A percentile compares a stretch with the other conserved stretches of the same genome.
Evolutionary conservation across 2,113 vertebrate species (phyloP).

Genomic region (Malaclemys terrapin): DNA sequence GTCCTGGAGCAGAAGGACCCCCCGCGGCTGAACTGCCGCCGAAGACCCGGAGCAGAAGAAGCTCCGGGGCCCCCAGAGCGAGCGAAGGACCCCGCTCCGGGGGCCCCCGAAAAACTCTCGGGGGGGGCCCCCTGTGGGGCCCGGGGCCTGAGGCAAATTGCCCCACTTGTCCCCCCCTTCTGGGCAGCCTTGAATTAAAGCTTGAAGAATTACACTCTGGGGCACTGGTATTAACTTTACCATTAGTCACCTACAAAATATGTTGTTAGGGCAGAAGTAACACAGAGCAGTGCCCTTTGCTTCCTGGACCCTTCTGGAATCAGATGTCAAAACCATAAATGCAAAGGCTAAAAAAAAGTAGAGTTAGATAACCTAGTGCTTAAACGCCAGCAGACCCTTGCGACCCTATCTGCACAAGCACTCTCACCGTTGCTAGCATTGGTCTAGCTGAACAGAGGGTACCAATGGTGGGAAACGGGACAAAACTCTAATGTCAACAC

Average conservation of each 20-base stretch:
- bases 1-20: no score
- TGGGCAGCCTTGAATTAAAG: background rate
- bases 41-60: no score
- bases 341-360: background rate
- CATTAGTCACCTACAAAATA: background rate
- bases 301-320: background rate
- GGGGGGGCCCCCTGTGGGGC: no score
- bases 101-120: no score
- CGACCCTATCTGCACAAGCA: background rate
- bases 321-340: background rate
- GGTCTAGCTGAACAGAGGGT: background rate
- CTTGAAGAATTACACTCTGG: background rate
- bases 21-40: no score
- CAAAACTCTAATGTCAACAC: background rate
- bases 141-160: no score
- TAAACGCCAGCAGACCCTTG: background rate
- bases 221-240: background rate
- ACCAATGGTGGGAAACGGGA: background rate
- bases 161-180: no score
- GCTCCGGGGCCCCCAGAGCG: no score
- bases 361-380: background rate
- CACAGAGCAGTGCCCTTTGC: background rate
- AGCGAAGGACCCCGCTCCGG: no score
- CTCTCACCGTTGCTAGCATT: accelerated
- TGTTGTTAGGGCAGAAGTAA: background rate